Evolutionary conservation across 2,888 invertebrate species (phyloP).

Genomic region (Tridacna crocea): DNA sequence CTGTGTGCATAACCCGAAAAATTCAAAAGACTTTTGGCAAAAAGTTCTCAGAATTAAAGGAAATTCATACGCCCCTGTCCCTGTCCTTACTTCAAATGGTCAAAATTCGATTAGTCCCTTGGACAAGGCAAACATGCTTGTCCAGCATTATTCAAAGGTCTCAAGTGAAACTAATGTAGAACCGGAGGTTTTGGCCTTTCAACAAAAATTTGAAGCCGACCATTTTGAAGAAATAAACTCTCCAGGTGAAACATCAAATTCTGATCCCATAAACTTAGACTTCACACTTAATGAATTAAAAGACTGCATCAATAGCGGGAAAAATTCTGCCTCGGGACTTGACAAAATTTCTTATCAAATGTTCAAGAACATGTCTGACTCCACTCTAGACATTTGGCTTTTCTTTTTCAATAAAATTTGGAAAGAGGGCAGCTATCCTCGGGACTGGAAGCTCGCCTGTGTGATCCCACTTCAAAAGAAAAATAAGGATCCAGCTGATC

Average conservation of each 20-base stretch:
- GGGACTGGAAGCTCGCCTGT: neutral
- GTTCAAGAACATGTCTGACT: neutral
- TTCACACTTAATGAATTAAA: constrained; percentile 8
- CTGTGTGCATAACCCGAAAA: neutral
- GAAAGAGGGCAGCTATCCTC: neutral
- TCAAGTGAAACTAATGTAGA: constrained; percentile 14
- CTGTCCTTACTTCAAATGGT: neutral
- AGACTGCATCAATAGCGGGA: constrained; percentile 1
- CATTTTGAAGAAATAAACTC: neutral
- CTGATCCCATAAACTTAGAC: neutral
- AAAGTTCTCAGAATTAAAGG: constrained; percentile 1
- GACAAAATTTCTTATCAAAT: neutral
- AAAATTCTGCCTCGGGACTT: neutral
- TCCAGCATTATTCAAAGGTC: neutral
- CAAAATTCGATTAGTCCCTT: neutral
- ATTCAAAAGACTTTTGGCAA: neutral
- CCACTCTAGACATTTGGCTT: neutral
- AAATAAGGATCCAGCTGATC: neutral
- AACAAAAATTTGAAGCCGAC: neutral
- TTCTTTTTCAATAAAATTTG: neutral
- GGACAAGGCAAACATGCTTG: constrained; percentile 1
- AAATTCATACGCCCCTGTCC: neutral
- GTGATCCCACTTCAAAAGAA: neutral
- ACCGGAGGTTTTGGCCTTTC: neutral
- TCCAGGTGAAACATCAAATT: neutral